Percentiles rank a stretch among this genome's conserved stretches.
Conservation (phyloP, 1,140 invertebrate species). For the Caenorhabditis briggsae region DNA sequence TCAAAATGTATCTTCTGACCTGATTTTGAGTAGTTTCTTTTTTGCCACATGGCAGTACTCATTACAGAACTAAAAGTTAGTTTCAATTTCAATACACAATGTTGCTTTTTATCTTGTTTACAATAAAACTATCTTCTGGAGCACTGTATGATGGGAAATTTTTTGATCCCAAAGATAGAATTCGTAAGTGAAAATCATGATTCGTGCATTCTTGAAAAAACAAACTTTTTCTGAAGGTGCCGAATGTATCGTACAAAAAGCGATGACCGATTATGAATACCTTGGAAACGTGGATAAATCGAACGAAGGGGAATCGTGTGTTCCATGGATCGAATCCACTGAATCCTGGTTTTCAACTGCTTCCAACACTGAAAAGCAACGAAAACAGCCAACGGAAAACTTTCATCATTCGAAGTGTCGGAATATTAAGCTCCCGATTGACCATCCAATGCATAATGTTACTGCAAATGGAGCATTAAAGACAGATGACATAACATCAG, state of each 20-base stretch:
- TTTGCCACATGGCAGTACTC: no score
- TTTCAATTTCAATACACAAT: not conserved
- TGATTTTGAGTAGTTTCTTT: no score
- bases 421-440: not conserved
- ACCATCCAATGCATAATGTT: not conserved
- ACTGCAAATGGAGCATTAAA: not conserved
- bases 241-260: constrained; percentile 32
- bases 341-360: constrained; percentile 27
- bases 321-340: constrained; percentile 15
- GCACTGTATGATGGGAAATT: constrained; percentile 32
- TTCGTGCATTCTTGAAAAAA: not conserved
- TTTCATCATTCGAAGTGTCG: constrained; percentile 42
- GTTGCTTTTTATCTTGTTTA: not conserved
- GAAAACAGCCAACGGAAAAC: not conserved
- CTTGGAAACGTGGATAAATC: constrained; percentile 29
- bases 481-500: not conserved
- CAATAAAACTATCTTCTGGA: constrained; percentile 16
- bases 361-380: not conserved
- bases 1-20: no score
- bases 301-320: constrained; percentile 5
- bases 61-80: no score
- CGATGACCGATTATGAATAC: constrained; percentile 39
- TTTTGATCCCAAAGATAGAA: constrained; percentile 25
- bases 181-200: constrained; percentile 1
- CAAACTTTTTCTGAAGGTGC: constrained; percentile 2